phyloP scores from a whole-genome alignment of 35 echinoderm and acorn worm species.

The Holothuria glaberrima region DNA sequence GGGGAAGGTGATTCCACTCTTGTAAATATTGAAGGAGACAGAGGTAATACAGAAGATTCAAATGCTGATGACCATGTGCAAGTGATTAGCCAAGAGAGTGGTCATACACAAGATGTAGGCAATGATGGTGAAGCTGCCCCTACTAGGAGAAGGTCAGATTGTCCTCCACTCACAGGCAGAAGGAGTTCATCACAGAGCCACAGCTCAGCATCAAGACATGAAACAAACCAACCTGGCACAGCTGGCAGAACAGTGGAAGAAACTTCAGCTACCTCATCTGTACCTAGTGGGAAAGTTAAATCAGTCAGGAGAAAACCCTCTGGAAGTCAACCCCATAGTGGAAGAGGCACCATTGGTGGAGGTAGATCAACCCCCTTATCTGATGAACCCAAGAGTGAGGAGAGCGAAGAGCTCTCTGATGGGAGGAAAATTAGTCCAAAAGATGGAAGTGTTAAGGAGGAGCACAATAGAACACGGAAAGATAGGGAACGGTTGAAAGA shows the following conservation, averaged over 20 bases:
- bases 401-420: neutral
- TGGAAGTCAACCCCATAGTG: neutral
- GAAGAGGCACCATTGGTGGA: neutral
- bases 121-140: neutral
- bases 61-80: constrained; percentile 10
- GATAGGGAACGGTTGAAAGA: too few species aligned
- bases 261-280: neutral
- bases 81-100: neutral
- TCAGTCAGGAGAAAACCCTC: neutral
- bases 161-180: too few species aligned
- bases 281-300: neutral
- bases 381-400: neutral
- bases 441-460: neutral
- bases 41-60: neutral
- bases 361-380: neutral
- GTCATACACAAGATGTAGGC: neutral
- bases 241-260: neutral
- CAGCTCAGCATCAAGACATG: too few species aligned
- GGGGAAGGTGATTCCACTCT: neutral
- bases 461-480: neutral
- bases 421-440: neutral
- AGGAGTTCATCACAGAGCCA: too few species aligned
- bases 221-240: too few species aligned
- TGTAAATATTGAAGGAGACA: neutral
- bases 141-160: neutral